Base-by-base conservation (phyloP, 1,140 invertebrate genomes). In the Apis mellifera region DNA sequence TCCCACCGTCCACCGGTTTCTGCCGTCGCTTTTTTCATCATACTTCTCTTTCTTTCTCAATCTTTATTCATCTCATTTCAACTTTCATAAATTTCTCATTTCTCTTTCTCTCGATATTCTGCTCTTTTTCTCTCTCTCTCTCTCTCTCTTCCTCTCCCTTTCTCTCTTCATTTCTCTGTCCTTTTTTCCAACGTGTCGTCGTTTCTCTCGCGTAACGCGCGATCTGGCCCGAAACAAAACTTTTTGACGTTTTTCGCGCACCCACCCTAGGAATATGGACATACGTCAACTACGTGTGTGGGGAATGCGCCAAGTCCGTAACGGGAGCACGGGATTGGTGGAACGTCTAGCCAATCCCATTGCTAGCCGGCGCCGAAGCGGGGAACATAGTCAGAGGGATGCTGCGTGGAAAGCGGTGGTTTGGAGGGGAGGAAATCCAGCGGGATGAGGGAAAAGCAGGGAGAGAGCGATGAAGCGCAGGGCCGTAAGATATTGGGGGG, bases 161-260 rank as follows among this genome's bases (percentile, higher is more conserved):
- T 23, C 71, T 48, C 72, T 13, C 60, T 19, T 12, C 21, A 42
- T 42, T 15, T 21, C 54, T 66, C 62, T 55, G 7, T 62, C 71
- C 59, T 80, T 82, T 70, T 82, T 59, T 15, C 32, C 64, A 4
- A 8, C 52, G 21, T 52, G 55, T 50, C 19, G 64, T 52, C 65
- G 60, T 70, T 62, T 60, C 73, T 77, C 79, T 82, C 83, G 80
- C 60, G 55, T 64, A 71, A 82, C 70, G 82, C 82, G 71, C 82
- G 81, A 86, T 70, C 76, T 78, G 87, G 85, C 83, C 79, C 88
- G 86, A 90, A 86, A 88, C 85, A 81, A 89, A 92, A 91, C 86
- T 93, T 91, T 91, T 91, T 91, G 89, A 90, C 91, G 89, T 92
- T 93, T 92, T 92, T 92, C 88, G 88, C 87, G 87, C 89, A 86